Percentiles rank a stretch among this genome's conserved stretches.
These are phyloP conservation scores for Saccopteryx leptura DNA, from an alignment of 2,113 vertebrate species.

Conservation along the genomic window DNA sequence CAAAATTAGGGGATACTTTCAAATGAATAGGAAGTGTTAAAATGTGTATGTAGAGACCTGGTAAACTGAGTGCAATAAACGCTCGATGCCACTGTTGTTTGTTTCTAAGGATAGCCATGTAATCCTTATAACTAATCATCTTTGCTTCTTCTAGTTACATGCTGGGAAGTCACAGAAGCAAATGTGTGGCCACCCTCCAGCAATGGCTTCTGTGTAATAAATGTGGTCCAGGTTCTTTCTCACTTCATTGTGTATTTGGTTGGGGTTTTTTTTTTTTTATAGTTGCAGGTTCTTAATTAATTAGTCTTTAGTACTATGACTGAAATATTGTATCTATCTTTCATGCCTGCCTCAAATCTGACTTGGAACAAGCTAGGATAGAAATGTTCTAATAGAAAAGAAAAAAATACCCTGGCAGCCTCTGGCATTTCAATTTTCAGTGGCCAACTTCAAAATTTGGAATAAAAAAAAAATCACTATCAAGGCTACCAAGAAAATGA, in stretches of 20 bases:
- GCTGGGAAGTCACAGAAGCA: neutral
- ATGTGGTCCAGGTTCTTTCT: neutral
- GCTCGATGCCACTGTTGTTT: neutral
- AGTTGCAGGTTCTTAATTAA: neutral
- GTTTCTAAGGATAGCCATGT: neutral
- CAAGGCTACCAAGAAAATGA: constrained; percentile 49
- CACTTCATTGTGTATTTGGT: neutral
- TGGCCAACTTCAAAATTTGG: neutral
- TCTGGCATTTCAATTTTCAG: constrained; percentile 50
- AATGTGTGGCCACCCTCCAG: neutral
- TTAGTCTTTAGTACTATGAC: neutral
- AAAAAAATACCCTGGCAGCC: neutral
- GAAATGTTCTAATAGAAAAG: neutral
- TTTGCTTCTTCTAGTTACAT: neutral
- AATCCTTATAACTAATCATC: neutral
- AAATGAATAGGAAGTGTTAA: too few species aligned
- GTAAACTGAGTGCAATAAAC: neutral
- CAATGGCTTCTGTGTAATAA: neutral
- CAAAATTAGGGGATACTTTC: too few species aligned
- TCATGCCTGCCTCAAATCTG: neutral
- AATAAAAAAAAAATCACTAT: constrained; percentile 29
- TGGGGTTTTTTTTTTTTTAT: neutral
- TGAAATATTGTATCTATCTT: neutral
- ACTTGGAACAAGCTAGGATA: neutral
- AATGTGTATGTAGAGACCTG: fast-evolving